A percentile compares a stretch with the other conserved stretches of the same genome.
Evolutionary conservation across 92 coral and sea anemone genomes (phyloP).

Genomic region (Muricea muricata): DNA sequence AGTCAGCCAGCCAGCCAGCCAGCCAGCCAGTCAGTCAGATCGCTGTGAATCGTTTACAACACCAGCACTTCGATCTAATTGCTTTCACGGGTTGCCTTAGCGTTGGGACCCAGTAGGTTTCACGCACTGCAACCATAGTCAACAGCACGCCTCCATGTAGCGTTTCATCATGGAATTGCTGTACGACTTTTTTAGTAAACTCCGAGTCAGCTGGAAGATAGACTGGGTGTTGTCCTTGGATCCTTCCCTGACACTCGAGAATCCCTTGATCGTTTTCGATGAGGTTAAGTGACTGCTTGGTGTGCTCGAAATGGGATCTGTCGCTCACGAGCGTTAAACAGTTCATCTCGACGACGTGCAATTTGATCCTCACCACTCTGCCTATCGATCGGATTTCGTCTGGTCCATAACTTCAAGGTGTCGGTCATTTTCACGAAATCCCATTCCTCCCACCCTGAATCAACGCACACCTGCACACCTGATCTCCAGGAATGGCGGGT

Average conservation of each 20-base stretch:
- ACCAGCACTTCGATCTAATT: conserved; percentile 62
- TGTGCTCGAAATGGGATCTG: too few species aligned
- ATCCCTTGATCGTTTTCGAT: too few species aligned
- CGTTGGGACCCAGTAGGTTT: conserved; percentile 61
- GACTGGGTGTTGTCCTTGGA: too few species aligned
- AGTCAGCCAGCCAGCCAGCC: too few species aligned
- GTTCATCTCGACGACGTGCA: neutral
- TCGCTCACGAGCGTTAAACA: neutral
- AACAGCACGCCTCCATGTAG: conserved; percentile 63
- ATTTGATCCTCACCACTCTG: neutral
- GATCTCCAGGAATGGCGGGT: conserved; percentile 40
- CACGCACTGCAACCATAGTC: conserved; percentile 66
- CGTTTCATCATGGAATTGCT: conserved; percentile 55
- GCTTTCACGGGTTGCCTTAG: conserved; percentile 63
- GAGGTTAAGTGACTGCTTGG: too few species aligned
- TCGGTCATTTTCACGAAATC: conserved; percentile 32
- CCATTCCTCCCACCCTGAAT: conserved; percentile 29
- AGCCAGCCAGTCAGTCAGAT: too few species aligned
- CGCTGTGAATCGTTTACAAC: conserved; percentile 61
- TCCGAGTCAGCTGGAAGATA: too few species aligned
- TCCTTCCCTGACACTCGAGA: too few species aligned
- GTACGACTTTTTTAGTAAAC: conserved; percentile 53
- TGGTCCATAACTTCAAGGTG: conserved; percentile 14
- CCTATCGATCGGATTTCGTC: conserved; percentile 12
- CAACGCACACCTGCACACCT: conserved; percentile 33